Evolutionary conservation across 2,888 invertebrate genomes (phyloP).

Genomic region (Ypsolopha sequella): DNA sequence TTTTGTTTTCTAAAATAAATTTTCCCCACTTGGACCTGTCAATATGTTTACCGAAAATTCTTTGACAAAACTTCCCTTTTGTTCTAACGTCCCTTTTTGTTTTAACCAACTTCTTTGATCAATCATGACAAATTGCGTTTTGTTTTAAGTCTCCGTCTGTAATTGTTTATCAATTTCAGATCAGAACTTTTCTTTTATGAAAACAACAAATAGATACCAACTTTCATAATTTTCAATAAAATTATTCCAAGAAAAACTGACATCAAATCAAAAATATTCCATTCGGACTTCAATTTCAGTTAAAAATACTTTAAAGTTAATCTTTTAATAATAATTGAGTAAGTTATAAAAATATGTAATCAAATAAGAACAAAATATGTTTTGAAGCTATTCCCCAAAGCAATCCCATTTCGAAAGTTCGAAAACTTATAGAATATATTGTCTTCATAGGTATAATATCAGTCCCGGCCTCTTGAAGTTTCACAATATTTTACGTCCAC

Average conservation of each 20-base stretch:
- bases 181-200: conserved; percentile 37
- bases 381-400: conserved; percentile 19
- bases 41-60: conserved; percentile 16
- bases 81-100: conserved; percentile 31
- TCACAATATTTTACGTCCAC: conserved; percentile 58
- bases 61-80: conserved; percentile 34
- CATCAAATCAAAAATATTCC: no score
- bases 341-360: no score
- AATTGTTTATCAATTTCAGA: conserved; percentile 52
- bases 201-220: conserved; percentile 20
- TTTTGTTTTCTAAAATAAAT: no score
- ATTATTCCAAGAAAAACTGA: no score
- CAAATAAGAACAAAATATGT: no score
- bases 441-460: conserved; percentile 38
- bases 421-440: conserved; percentile 8
- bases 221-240: no score
- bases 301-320: no score
- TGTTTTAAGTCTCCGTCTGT: conserved; percentile 42
- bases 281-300: no score
- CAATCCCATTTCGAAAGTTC: conserved; percentile 8
- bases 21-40: no score
- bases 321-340: no score
- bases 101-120: conserved; percentile 56
- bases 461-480: conserved; percentile 50
- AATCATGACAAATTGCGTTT: conserved; percentile 66